phyloP scores from a whole-genome alignment of 2,888 invertebrate genomes.

The Epinotia bilunana region DNA sequence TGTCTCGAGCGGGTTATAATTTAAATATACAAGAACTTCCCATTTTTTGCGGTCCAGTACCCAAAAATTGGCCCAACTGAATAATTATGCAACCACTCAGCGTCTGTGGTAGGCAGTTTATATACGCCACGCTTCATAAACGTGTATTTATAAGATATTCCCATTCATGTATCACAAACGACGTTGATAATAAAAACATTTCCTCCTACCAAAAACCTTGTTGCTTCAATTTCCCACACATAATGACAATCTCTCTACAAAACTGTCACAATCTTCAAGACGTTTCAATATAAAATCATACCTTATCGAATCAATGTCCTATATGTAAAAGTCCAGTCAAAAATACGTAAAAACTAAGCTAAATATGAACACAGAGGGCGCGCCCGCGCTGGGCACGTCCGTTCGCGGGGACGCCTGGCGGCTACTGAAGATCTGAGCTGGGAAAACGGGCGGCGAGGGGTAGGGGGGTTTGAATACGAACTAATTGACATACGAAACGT shows the following conservation, averaged over 20 bases:
- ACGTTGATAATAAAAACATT: not conserved
- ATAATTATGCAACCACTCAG: too few species aligned
- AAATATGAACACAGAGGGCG: conserved; percentile 41
- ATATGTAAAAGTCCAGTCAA: conserved; percentile 19
- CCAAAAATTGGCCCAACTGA: too few species aligned
- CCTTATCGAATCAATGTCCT: conserved; percentile 11
- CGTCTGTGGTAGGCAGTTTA: too few species aligned
- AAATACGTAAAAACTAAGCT: conserved; percentile 28
- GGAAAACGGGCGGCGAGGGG: not conserved
- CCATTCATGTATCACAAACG: not conserved
- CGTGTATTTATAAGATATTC: not conserved
- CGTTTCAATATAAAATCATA: not conserved
- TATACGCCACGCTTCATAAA: too few species aligned
- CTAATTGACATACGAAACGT: conserved; percentile 39
- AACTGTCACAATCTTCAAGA: not conserved
- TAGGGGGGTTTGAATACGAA: conserved; percentile 13
- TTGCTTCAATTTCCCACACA: not conserved
- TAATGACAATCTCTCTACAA: not conserved
- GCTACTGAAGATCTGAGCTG: conserved; percentile 9
- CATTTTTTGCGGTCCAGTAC: too few species aligned
- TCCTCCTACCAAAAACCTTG: not conserved
- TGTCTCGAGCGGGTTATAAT: not conserved
- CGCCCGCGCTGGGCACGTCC: conserved; percentile 51
- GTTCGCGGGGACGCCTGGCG: conserved; percentile 54
- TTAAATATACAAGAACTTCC: not conserved